A percentile compares a stretch with the other conserved stretches of the same genome.
phyloP scores from a whole-genome alignment of 2,888 invertebrate species.

The Apotomis turbidana region DNA sequence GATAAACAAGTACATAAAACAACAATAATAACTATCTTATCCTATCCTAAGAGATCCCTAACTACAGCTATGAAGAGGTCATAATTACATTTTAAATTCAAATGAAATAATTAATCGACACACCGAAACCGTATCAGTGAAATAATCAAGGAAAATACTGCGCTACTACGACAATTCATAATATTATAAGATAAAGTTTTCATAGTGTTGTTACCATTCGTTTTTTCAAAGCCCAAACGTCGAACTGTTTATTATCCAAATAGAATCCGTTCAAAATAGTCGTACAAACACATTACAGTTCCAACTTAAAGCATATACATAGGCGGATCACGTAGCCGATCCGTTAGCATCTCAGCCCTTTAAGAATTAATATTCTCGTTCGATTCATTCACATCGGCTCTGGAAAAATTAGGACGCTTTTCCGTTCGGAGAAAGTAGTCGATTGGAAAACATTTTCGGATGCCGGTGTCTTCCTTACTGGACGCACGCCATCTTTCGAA shows the following conservation, averaged over 20 bases:
- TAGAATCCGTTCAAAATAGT: constrained; percentile 10
- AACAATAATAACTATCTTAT: too few relatives aligned
- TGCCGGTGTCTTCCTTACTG: constrained; percentile 18
- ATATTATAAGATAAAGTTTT: too few relatives aligned
- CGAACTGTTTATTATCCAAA: not conserved
- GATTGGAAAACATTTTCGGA: constrained; percentile 43
- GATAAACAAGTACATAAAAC: too few relatives aligned
- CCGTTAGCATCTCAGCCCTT: constrained; percentile 43
- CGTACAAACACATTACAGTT: constrained; percentile 14
- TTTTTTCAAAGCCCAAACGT: not conserved
- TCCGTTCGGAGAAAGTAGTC: constrained; percentile 43
- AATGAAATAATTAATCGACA: too few relatives aligned
- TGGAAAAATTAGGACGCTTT: constrained; percentile 41
- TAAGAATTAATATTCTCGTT: constrained; percentile 42
- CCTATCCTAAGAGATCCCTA: too few relatives aligned
- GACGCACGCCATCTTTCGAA: not conserved
- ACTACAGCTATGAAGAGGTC: too few relatives aligned
- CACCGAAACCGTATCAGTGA: too few relatives aligned
- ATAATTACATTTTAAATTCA: too few relatives aligned
- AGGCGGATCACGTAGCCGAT: constrained; percentile 31
- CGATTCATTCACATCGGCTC: constrained; percentile 36
- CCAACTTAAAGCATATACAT: constrained; percentile 34
- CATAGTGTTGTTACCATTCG: too few relatives aligned
- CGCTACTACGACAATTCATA: too few relatives aligned
- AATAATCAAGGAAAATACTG: too few relatives aligned